These are phyloP conservation scores for Corythaeola cristata DNA, from an alignment of 2,113 vertebrate species.

Conservation along the genomic window DNA sequence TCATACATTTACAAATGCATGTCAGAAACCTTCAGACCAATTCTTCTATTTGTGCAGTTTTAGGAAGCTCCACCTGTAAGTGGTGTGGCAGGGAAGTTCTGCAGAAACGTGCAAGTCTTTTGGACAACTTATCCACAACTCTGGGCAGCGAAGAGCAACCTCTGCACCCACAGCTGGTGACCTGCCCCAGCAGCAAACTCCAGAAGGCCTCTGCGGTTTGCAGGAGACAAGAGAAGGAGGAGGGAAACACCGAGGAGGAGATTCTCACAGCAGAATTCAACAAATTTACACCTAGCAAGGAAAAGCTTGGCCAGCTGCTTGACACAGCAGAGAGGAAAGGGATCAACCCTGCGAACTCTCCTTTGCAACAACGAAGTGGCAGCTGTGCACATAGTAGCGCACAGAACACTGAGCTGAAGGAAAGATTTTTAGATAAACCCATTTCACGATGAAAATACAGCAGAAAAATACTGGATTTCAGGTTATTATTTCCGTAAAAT, in stretches of 20 bases:
- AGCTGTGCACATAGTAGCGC: not conserved
- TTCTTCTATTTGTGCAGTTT: not conserved
- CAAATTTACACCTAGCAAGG: not conserved
- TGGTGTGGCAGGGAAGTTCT: not conserved
- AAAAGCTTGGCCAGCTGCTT: not conserved
- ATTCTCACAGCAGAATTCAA: not conserved
- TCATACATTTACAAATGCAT: not conserved
- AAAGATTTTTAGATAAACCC: not conserved
- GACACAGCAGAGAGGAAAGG: not conserved
- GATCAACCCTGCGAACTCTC: not conserved
- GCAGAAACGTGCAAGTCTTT: not conserved
- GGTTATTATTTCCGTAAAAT: not conserved
- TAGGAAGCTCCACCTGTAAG: not conserved
- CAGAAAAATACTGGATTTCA: not conserved
- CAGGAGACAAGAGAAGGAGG: rapidly evolving
- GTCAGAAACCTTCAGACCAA: not conserved
- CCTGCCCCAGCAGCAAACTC: not conserved
- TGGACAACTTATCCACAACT: not conserved
- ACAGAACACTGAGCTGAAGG: not conserved
- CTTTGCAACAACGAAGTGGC: not conserved
- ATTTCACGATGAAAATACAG: not conserved
- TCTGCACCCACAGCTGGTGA: not conserved
- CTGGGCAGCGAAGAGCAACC: not conserved
- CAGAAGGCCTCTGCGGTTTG: not conserved
- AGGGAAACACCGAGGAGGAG: not conserved